Conservation (phyloP, 2,113 vertebrate species). For the Stigmatopora argus region DNA sequence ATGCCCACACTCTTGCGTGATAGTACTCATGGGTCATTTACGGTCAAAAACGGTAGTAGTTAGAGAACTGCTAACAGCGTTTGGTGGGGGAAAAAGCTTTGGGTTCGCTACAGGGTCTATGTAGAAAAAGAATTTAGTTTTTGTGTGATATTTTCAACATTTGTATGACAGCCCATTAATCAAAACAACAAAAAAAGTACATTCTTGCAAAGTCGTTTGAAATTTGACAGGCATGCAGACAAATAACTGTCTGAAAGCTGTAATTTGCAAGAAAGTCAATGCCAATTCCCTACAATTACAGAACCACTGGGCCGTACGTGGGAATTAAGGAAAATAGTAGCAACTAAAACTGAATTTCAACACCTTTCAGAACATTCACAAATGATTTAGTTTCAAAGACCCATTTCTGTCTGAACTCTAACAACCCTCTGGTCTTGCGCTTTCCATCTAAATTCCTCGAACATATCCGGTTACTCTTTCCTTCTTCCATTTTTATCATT, state of each 20-base stretch:
- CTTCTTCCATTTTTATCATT: slow-evolving; percentile 16
- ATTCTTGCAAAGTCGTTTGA: background rate
- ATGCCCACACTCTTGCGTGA: background rate
- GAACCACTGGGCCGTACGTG: background rate
- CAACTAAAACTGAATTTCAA: background rate
- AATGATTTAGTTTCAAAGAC: background rate
- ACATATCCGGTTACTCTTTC: background rate
- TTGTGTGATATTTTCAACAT: background rate
- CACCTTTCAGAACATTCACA: background rate
- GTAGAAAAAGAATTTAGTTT: background rate
- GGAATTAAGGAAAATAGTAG: background rate
- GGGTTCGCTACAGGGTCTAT: no score
- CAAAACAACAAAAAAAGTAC: background rate
- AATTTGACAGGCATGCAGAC: background rate
- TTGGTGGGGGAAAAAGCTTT: no score
- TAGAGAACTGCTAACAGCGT: no score
- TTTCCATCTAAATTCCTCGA: background rate
- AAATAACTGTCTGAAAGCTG: background rate
- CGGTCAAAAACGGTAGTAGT: no score
- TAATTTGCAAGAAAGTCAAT: background rate
- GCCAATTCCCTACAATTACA: background rate
- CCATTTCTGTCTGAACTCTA: background rate
- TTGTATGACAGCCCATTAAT: background rate
- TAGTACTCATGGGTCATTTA: background rate
- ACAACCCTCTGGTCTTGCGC: background rate